Evolutionary conservation across 2,797 vertebrate species (phyloP), one percentile per base, ranked within the genome.

Genomic region (Chloroceryle inda): DNA sequence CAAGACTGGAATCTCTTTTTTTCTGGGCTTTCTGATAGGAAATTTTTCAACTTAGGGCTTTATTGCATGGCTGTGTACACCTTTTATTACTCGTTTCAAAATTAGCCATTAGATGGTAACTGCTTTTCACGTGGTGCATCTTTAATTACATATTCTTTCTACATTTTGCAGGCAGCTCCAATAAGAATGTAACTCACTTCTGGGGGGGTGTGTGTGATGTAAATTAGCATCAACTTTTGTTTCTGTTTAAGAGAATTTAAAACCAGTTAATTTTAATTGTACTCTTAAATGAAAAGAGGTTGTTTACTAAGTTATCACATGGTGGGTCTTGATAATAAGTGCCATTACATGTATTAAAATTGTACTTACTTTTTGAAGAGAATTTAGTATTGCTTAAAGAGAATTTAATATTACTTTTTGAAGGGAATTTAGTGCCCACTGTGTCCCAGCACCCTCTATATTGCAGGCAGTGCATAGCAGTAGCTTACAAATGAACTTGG

Each of bases 211-310:
- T 37, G 5, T 13, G 2, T 42, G n/a, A 22, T 59, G 24, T 59
- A 76, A 76, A 67, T 69, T 87, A 62, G 40, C 23, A 37, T 76
- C 10, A 31, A 20, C 38, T 92, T 79, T 85, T 74, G 19, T 61
- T 85, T 85, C 18, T 27, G 0, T 84, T 80, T n/a, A 84, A 79
- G 31, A 67, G 3, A 89, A 49, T 66, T 76, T 13, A 0, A 5
- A 38, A 89, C 82, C 64, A 19, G 31, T 2, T 15, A 0, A 63
- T 62, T 58, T 17, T 31, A 12, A 26, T 61, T 68, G 1, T 63
- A 45, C 38, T 47, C 50, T 53, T 72, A 61, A 64, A 59, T 59
- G 5, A 52, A 44, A 66, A 66, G 38, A 61, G 22, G 4, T 64
- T 12, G 6, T 68, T 87, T 82, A 26, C 26, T 21, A 42, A 84